phyloP scores from a whole-genome alignment of 2,888 invertebrate species.

The Andrena chrysosceles region DNA sequence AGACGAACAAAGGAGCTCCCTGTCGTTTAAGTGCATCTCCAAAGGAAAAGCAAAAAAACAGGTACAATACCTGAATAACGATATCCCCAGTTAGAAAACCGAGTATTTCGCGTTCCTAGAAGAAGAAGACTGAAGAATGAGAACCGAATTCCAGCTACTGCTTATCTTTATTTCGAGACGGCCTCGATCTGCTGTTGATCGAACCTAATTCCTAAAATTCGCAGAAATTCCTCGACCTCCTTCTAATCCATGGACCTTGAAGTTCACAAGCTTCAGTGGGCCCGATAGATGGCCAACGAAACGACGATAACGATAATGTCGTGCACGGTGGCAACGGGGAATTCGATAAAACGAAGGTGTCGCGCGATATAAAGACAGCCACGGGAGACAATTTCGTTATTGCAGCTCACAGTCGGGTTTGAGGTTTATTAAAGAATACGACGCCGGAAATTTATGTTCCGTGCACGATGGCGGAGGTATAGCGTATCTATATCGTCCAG shows the following conservation, averaged over 20 bases:
- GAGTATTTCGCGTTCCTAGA: too few species aligned
- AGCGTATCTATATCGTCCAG: conserved; percentile 49
- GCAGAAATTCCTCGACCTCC: too few species aligned
- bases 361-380: conserved; percentile 6
- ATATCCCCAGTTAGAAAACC: too few species aligned
- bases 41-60: neutral
- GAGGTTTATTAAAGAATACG: conserved; percentile 63
- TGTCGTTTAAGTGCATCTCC: neutral
- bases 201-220: neutral
- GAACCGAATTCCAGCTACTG: too few species aligned
- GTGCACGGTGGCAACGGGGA: conserved; percentile 2
- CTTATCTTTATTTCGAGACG: too few species aligned
- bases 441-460: conserved; percentile 51
- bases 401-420: conserved; percentile 20
- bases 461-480: conserved; percentile 51
- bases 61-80: too few species aligned
- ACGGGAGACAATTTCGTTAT: conserved; percentile 51
- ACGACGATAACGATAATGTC: conserved; percentile 1
- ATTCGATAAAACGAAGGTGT: conserved; percentile 11
- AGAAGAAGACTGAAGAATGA: too few species aligned
- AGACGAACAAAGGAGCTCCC: neutral
- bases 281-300: conserved; percentile 19
- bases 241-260: neutral
- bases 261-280: neutral
- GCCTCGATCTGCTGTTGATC: too few species aligned